These are phyloP conservation scores for Pheosia tremula DNA, from an alignment of 2,888 invertebrate genomes.

Conservation along the genomic window DNA sequence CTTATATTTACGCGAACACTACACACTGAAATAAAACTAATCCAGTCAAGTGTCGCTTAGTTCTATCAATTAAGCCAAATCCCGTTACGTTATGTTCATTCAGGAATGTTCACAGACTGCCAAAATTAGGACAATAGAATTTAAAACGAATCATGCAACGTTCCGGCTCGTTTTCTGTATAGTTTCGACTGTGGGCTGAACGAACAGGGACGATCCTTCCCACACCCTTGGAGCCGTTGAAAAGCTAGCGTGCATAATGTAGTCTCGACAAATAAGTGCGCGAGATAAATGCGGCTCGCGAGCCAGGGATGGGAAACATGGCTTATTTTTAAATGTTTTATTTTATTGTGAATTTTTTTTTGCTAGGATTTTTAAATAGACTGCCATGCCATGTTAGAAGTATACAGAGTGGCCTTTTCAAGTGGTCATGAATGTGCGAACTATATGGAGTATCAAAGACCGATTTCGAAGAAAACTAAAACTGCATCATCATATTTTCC, in stretches of 20 bases:
- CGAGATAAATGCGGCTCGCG: slow-evolving; percentile 47
- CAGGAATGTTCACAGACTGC: slow-evolving; percentile 10
- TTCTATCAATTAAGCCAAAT: not conserved
- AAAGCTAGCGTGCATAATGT: slow-evolving; percentile 62
- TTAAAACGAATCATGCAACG: slow-evolving; percentile 47
- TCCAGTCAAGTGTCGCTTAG: too few species aligned
- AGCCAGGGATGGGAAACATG: not conserved
- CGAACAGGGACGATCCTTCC: not conserved
- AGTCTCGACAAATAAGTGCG: slow-evolving; percentile 61
- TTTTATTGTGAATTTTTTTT: too few species aligned
- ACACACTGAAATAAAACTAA: too few species aligned
- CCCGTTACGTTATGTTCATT: not conserved
- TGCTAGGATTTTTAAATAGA: too few species aligned
- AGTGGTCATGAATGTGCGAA: too few species aligned
- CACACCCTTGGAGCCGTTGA: slow-evolving; percentile 26
- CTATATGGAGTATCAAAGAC: too few species aligned
- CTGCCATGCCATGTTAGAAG: too few species aligned
- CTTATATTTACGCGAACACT: too few species aligned
- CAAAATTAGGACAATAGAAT: slow-evolving; percentile 46
- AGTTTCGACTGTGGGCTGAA: slow-evolving; percentile 20
- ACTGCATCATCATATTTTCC: too few species aligned
- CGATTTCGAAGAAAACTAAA: too few species aligned
- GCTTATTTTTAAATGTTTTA: not conserved
- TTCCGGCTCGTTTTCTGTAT: slow-evolving; percentile 27
- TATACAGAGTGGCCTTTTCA: too few species aligned